Percentiles rank a stretch among this genome's conserved stretches.
Evolutionary conservation across 2,888 invertebrate genomes (phyloP).

Genomic region (Lepidocyrtinus sp.): DNA sequence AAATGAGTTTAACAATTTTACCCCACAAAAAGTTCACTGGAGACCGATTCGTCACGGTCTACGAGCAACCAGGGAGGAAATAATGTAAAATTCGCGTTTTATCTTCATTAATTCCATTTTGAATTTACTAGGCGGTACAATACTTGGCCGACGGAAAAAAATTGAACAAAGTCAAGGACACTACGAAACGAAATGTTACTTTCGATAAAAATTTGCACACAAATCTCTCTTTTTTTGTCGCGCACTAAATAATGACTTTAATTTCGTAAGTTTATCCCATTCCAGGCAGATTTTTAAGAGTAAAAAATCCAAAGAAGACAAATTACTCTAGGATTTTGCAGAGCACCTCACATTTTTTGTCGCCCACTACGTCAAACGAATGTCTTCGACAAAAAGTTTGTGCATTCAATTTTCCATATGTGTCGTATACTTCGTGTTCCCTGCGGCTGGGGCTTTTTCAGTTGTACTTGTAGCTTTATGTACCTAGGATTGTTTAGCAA

Average conservation of each 20-base stretch:
- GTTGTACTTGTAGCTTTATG: too few species aligned
- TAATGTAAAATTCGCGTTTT: too few species aligned
- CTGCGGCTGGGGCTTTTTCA: too few species aligned
- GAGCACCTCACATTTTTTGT: background rate
- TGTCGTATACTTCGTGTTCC: too few species aligned
- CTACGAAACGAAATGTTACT: too few species aligned
- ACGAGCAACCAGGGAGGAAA: too few species aligned
- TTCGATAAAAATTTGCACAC: background rate
- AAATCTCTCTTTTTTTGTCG: background rate
- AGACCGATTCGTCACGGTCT: background rate
- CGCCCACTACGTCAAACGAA: background rate
- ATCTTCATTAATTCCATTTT: too few species aligned
- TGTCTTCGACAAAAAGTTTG: too few species aligned
- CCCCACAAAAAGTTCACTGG: background rate
- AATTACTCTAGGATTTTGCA: background rate
- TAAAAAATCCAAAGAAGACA: background rate
- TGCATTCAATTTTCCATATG: too few species aligned
- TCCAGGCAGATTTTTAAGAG: background rate
- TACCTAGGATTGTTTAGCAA: background rate
- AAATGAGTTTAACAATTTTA: background rate
- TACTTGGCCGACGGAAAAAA: background rate
- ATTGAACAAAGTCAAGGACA: background rate
- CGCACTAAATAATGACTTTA: background rate
- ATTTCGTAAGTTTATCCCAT: background rate
- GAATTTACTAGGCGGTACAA: background rate